Percentiles rank a stretch among this genome's conserved stretches.
Evolutionary conservation across 2,888 invertebrate genomes (phyloP).

Genomic region (Arrhopalites spinosus): DNA sequence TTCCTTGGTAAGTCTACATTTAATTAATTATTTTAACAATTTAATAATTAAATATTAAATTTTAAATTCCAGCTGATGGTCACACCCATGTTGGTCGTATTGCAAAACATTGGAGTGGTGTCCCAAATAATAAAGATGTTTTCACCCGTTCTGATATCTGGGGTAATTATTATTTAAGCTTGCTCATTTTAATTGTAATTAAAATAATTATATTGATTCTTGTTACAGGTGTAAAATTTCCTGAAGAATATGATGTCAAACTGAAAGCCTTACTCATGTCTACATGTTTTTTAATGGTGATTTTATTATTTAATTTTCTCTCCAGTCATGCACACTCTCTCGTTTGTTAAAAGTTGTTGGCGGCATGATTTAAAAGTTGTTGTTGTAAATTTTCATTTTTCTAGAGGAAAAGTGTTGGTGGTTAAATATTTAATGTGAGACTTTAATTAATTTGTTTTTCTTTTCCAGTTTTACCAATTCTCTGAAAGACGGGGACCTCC

Average conservation of each 20-base stretch:
- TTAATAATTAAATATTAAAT: too few species aligned
- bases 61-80: constrained; percentile 21
- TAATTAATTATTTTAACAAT: too few species aligned
- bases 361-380: too few species aligned
- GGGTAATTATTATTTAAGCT: too few species aligned
- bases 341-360: too few species aligned
- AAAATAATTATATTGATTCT: too few species aligned
- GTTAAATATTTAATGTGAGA: too few species aligned
- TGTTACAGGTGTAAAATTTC: constrained; percentile 22
- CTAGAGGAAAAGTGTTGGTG: too few species aligned
- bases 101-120: constrained; percentile 34
- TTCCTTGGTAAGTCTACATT: too few species aligned
- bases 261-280: constrained; percentile 27
- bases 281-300: constrained; percentile 32
- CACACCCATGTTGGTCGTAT: constrained; percentile 33
- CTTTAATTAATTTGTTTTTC: background rate
- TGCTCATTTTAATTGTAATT: too few species aligned
- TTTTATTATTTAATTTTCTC: background rate
- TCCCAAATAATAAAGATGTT: constrained; percentile 34
- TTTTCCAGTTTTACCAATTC: constrained; percentile 6
- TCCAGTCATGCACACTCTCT: too few species aligned
- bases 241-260: constrained; percentile 28
- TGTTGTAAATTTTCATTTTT: too few species aligned
- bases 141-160: constrained; percentile 33
- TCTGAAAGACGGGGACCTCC: background rate